Percentiles rank a stretch among this genome's conserved stretches.
phyloP scores from a whole-genome alignment of 1,140 invertebrate genomes.

The Anoplolepis gracilipes region DNA sequence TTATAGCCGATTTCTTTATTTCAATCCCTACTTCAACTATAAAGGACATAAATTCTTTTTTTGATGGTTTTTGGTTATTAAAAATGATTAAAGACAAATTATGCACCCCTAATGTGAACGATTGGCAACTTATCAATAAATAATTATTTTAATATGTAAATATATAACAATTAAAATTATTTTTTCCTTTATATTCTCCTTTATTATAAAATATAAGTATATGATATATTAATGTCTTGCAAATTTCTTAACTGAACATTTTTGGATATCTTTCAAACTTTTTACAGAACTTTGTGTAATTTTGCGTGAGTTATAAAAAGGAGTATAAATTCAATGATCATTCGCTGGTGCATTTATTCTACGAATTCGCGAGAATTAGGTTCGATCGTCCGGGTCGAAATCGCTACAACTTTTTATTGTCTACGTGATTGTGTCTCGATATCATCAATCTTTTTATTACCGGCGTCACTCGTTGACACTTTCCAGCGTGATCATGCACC shows the following conservation, averaged over 20 bases:
- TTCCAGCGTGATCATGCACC: slow-evolving; percentile 63
- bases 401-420: neutral
- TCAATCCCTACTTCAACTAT: neutral
- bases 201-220: neutral
- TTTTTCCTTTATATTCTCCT: neutral
- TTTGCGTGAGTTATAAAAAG: neutral
- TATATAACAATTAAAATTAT: neutral
- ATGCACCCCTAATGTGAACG: neutral
- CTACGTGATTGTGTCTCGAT: neutral
- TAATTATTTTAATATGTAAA: neutral
- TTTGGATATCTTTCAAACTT: neutral
- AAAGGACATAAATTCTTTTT: neutral
- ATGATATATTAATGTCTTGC: neutral
- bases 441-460: slow-evolving; percentile 34
- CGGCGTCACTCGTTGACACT: slow-evolving; percentile 30
- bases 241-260: neutral
- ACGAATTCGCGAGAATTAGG: neutral
- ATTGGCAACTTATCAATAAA: neutral
- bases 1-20: neutral
- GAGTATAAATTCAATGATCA: neutral
- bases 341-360: neutral
- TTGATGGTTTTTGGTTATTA: neutral
- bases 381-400: neutral
- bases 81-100: neutral
- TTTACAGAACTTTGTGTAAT: neutral